Base-by-base conservation (phyloP, 2,113 vertebrate genomes). In the Hippocampus guttulatus region DNA sequence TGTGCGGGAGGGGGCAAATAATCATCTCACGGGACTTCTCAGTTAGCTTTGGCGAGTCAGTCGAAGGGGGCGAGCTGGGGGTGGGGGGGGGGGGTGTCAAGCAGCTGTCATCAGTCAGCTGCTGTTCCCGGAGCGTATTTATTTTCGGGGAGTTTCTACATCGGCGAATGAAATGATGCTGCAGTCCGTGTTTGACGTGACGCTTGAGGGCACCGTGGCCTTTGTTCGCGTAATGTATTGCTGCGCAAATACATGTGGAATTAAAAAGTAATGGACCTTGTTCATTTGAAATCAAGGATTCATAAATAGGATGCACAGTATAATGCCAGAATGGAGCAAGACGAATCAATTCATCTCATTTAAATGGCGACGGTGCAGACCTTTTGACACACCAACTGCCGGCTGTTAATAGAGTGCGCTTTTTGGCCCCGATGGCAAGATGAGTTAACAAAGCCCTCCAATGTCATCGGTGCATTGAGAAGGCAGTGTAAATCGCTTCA, bases 131-230 rank as follows among this genome's bases (percentile, higher is more conserved):
- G 47, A 75, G 49, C 66, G n/a, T 33, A 69, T 74, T 81, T 86
- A 77, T 83, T 84, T 80, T 79, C 43, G 60, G 75, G 54, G 25
- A 64, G 27, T 77, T 85, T 65, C 75, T 69, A 71, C 25, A 18
- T 40, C 66, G 67, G 63, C 57, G 62, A 74, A 60, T 67, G 20
- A 54, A 74, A 61, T 51, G 43, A 62, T 52, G 1, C 30, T 33
- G 30, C 30, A 33, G 30, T 33, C 21, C 64, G 52, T 33, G 58
- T 79, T 68, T 74, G 43, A 62, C 5, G 40, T 2, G 38, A 69
- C 55, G 45, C 41, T n/a, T 63, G 41, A 20, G 3, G 12, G 51
- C 12, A 33, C 38, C 23, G 25, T 4, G 23, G 57, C 57, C 54
- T 58, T 12, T 30, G 41, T 11, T 62, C 2, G 49, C 58, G 11